Conservation (phyloP, 2,113 vertebrate species). For the Melanocharis versteri region DNA sequence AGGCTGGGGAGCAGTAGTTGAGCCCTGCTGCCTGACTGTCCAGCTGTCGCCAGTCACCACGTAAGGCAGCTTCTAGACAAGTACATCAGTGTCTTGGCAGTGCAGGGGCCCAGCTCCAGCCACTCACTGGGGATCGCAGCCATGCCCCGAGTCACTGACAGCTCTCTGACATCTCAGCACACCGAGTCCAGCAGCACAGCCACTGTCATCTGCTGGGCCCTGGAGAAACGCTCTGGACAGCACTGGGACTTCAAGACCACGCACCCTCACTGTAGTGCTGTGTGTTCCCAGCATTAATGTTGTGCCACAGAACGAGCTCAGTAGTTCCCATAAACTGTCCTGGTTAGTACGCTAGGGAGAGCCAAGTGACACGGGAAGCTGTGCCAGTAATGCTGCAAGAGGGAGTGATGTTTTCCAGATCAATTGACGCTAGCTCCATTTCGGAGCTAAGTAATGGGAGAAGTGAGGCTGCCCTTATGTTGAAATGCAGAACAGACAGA, state of each 20-base stretch:
- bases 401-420: background rate
- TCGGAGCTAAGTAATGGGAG: background rate
- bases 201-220: background rate
- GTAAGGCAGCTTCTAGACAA: background rate
- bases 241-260: background rate
- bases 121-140: fast-evolving
- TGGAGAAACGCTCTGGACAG: background rate
- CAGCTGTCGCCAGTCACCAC: background rate
- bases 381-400: background rate
- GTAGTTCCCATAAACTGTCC: background rate
- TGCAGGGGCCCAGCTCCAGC: background rate
- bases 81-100: background rate
- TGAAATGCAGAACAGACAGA: background rate
- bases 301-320: background rate
- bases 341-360: background rate
- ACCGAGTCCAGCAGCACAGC: background rate
- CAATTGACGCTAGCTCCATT: background rate
- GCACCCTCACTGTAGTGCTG: background rate
- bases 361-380: background rate
- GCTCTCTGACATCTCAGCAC: background rate
- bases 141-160: background rate
- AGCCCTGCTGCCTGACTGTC: background rate
- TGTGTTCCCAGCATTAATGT: background rate
- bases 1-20: background rate
- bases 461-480: background rate